Base-by-base conservation (phyloP, 92 coral and sea anemone genomes). In the Epizoanthus ramosus region DNA sequence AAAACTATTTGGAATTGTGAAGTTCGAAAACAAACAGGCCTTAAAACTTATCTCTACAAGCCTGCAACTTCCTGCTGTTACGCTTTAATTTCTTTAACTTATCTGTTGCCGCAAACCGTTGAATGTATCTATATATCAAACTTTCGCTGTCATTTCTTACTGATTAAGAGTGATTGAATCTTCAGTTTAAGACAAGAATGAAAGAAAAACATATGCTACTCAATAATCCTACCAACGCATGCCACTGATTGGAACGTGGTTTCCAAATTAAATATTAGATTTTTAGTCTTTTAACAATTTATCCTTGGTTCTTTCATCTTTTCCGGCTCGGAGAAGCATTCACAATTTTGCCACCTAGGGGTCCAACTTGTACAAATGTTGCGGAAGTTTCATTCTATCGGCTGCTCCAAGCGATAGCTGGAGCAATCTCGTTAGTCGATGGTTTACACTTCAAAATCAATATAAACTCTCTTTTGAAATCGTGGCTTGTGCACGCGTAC, bases 391-490 rank as follows among this genome's bases (percentile, higher is more conserved):
- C 28, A 53, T 53, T 24, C 8, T 77, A 77, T 59, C 82, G 43
- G 35, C 21, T 63, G 23, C 69, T 10, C 16, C 39, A 68, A 2
- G 9, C 31, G 59, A 16, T 41, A 5, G 19, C 71, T 3, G 82
- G 70, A 1, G 41, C 82, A 18, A 77, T 58, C 24, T 31, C 82
- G 33, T 21, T 77, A 6, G 37, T 31, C 22, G 82, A 28, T 19
- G 23, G 57, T 77, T 63, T 77, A 31, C 82, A 60, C 43, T 43
- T 77, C 63, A 63, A 23, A 4, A 77, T 60, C 43, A 77, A 77
- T 60, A 77, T 43, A 56, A 77, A 77, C 33, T 77, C 82, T 77
- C 82, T 60, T 45, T 57, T 77, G 82, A 77, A 77, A 14, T 77
- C 71, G 18, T 77, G 70, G 8, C 71, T 43, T 8, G 82, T 77